Evolutionary conservation across 2,797 vertebrate genomes (phyloP).

Genomic region (Mergus octosetaceus): DNA sequence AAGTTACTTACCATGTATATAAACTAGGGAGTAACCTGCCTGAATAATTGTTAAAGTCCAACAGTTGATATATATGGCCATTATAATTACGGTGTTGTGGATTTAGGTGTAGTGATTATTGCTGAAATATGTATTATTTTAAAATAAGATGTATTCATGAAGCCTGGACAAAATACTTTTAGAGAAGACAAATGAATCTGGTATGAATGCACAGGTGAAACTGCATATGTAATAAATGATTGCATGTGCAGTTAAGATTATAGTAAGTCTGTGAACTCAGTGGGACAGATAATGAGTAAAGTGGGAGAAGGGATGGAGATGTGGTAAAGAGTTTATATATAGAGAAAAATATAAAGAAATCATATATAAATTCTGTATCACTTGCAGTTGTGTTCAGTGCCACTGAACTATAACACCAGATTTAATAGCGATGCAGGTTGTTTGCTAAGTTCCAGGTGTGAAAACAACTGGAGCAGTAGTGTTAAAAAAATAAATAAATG

Average conservation of each 20-base stretch:
- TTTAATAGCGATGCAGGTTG: not conserved
- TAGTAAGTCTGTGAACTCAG: not conserved
- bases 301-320: not conserved
- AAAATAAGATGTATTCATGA: not conserved
- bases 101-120: not conserved
- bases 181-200: not conserved
- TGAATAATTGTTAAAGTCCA: not conserved
- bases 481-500: not conserved
- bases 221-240: fast-evolving
- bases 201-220: not conserved
- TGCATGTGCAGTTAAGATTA: not conserved
- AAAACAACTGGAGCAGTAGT: no score
- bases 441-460: not conserved
- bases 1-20: not conserved
- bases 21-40: not conserved
- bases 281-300: not conserved
- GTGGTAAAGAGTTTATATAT: not conserved
- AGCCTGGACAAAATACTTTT: not conserved
- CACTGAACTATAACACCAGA: not conserved
- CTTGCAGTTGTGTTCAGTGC: not conserved
- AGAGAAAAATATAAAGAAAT: fast-evolving
- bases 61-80: not conserved
- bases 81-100: not conserved
- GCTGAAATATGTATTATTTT: not conserved
- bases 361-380: no score